These are phyloP conservation scores for Probaryconus sp. DNA, from an alignment of 1,140 invertebrate genomes.

Conservation along the genomic window DNA sequence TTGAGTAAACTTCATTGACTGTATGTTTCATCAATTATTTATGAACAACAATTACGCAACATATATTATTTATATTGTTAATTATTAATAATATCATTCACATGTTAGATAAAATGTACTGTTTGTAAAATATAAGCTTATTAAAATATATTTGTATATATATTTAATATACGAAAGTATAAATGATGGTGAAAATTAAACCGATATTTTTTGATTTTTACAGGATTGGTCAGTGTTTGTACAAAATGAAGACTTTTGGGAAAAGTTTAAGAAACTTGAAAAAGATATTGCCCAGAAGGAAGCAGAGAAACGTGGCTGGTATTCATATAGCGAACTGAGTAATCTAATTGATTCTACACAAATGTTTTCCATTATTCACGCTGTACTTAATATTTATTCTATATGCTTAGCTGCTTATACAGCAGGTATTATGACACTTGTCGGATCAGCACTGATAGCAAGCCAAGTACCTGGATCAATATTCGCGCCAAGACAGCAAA, in stretches of 20 bases:
- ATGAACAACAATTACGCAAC: no score
- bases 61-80: no score
- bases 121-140: no score
- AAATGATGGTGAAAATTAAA: slow-evolving; percentile 41
- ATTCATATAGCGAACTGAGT: slow-evolving; percentile 90
- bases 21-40: no score
- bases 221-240: slow-evolving; percentile 93
- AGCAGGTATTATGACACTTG: slow-evolving; percentile 83
- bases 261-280: slow-evolving; percentile 84
- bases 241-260: slow-evolving; percentile 84
- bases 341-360: slow-evolving; percentile 80
- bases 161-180: slow-evolving; percentile 12
- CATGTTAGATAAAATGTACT: no score
- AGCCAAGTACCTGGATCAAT: slow-evolving; percentile 69
- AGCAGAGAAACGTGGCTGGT: slow-evolving; percentile 87
- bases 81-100: no score
- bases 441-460: slow-evolving; percentile 83
- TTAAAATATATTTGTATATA: no score
- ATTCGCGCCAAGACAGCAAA: slow-evolving; percentile 17
- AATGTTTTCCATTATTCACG: slow-evolving; percentile 78
- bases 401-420: slow-evolving; percentile 85
- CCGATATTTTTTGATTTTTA: slow-evolving; percentile 35
- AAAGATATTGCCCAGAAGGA: slow-evolving; percentile 84
- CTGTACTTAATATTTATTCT: slow-evolving; percentile 81
- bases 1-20: no score